phyloP scores from a whole-genome alignment of 2,888 invertebrate genomes.

The Pollenia labialis region DNA sequence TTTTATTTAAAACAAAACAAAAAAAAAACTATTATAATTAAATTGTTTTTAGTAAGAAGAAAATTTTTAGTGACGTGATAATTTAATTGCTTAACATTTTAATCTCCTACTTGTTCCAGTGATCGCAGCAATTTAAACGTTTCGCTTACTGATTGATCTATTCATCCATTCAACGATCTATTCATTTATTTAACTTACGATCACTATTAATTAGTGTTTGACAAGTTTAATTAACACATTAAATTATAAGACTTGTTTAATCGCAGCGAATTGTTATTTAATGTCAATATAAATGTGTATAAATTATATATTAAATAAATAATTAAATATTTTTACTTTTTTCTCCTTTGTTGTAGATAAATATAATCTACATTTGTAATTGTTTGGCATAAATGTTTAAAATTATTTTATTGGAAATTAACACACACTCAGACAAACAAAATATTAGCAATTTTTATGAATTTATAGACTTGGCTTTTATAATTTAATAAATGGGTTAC shows the following conservation, averaged over 20 bases:
- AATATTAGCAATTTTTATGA: not conserved
- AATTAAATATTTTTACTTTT: not conserved
- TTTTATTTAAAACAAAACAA: not conserved
- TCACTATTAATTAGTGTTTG: conserved; percentile 38
- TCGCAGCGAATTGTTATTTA: conserved; percentile 42
- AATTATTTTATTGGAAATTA: not conserved
- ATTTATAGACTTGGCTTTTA: not conserved
- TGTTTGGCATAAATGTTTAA: conserved; percentile 8
- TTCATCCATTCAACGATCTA: not conserved
- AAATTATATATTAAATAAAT: conserved; percentile 13
- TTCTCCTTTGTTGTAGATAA: too few relatives aligned
- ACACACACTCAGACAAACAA: not conserved
- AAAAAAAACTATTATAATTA: not conserved
- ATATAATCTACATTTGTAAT: not conserved
- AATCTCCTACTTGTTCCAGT: not conserved
- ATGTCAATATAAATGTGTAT: conserved; percentile 27
- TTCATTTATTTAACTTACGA: not conserved
- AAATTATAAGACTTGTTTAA: conserved; percentile 35
- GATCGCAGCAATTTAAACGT: conserved; percentile 17
- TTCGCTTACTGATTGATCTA: not conserved
- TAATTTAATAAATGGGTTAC: not conserved
- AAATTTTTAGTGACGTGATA: conserved; percentile 58
- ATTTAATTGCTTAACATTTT: conserved; percentile 12
- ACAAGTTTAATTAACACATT: conserved; percentile 53
- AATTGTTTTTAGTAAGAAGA: conserved; percentile 20